Evolutionary conservation across 2,888 invertebrate genomes (phyloP).

Genomic region (Drosophila dives): DNA sequence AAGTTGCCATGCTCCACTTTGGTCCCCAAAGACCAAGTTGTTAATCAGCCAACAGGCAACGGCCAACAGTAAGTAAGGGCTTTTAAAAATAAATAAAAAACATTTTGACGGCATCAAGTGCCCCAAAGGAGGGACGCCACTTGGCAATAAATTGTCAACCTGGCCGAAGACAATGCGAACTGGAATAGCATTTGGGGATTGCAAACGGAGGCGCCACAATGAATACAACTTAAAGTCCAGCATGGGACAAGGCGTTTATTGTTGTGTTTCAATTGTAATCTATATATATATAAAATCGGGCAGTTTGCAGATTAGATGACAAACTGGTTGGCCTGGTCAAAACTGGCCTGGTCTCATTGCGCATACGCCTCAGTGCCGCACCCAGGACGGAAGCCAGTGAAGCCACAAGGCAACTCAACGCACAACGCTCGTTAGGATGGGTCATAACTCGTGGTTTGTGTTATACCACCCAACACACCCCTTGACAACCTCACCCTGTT

Average conservation of each 20-base stretch:
- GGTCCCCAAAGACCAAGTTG: slow-evolving; percentile 34
- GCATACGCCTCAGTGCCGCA: slow-evolving; percentile 31
- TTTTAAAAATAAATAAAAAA: slow-evolving; percentile 22
- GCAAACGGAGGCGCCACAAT: slow-evolving; percentile 5
- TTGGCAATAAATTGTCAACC: slow-evolving; percentile 41
- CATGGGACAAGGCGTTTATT: not conserved
- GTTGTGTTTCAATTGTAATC: slow-evolving; percentile 12
- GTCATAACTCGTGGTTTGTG: not conserved
- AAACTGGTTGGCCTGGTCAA: slow-evolving; percentile 11
- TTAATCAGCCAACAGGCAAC: slow-evolving; percentile 56
- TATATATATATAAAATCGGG: not conserved
- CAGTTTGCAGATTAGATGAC: slow-evolving; percentile 3
- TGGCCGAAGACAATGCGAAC: not conserved
- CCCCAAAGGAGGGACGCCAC: slow-evolving; percentile 36
- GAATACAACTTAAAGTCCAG: not conserved
- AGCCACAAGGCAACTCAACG: slow-evolving; percentile 40
- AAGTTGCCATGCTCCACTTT: slow-evolving; percentile 4
- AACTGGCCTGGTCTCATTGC: slow-evolving; percentile 38
- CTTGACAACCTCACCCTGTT: not conserved
- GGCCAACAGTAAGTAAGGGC: slow-evolving; percentile 8
- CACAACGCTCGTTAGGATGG: slow-evolving; percentile 53
- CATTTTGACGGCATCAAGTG: slow-evolving; percentile 21
- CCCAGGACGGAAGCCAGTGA: not conserved
- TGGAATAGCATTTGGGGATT: not conserved
- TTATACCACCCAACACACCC: not conserved